Evolutionary conservation across 2,888 invertebrate species (phyloP).

Genomic region (Parnassius mnemosyne): DNA sequence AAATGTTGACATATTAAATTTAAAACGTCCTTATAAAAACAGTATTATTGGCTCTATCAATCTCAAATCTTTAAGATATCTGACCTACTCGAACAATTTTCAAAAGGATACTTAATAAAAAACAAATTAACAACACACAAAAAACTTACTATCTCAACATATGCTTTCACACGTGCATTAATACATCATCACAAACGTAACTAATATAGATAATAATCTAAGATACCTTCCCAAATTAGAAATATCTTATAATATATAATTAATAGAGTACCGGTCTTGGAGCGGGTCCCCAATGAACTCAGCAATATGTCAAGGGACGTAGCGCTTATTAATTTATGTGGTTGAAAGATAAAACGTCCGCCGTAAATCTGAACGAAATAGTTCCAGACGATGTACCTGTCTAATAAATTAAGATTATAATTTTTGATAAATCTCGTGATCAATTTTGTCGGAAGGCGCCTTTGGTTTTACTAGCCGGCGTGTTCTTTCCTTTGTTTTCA

Average conservation of each 20-base stretch:
- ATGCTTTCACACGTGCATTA: slow-evolving; percentile 34
- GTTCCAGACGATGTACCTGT: slow-evolving; percentile 29
- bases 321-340: slow-evolving; percentile 30
- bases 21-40: too few relatives aligned
- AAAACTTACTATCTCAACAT: slow-evolving; percentile 7
- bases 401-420: slow-evolving; percentile 36
- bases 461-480: slow-evolving; percentile 5
- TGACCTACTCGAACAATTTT: too few relatives aligned
- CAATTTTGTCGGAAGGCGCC: slow-evolving; percentile 22
- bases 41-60: too few relatives aligned
- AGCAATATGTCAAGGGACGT: slow-evolving; percentile 24
- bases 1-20: too few relatives aligned
- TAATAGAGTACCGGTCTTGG: slow-evolving; percentile 25
- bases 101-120: too few relatives aligned
- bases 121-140: background rate
- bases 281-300: slow-evolving; percentile 32
- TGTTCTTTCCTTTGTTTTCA: slow-evolving; percentile 3
- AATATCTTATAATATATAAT: slow-evolving; percentile 7
- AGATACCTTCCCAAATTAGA: slow-evolving; percentile 34
- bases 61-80: too few relatives aligned
- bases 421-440: slow-evolving; percentile 29
- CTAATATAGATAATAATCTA: slow-evolving; percentile 40
- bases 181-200: slow-evolving; percentile 31
- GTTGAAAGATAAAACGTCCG: slow-evolving; percentile 29
- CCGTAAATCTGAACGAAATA: slow-evolving; percentile 35